Evolutionary conservation across 2,888 invertebrate genomes (phyloP).

Genomic region (Morpho achilles): DNA sequence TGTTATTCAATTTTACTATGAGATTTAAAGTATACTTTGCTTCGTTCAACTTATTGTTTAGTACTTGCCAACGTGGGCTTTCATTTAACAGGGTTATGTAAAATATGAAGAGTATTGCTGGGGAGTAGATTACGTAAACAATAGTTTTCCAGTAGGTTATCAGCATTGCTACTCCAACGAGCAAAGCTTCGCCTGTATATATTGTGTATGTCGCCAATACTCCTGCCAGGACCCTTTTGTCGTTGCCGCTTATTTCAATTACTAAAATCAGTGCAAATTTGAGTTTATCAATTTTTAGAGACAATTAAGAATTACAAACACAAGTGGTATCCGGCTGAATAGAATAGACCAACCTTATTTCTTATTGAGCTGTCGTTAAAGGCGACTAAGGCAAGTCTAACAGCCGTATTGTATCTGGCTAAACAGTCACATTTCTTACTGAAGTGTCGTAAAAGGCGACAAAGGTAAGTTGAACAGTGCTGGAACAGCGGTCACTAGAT

Average conservation of each 20-base stretch:
- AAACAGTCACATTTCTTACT: too few relatives aligned
- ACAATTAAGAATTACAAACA: too few relatives aligned
- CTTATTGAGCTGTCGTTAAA: too few relatives aligned
- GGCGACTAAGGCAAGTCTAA: too few relatives aligned
- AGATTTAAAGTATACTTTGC: conserved; percentile 45
- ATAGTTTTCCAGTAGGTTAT: conserved; percentile 58
- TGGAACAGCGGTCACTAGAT: too few relatives aligned
- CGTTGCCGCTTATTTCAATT: conserved; percentile 54
- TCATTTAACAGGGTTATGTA: conserved; percentile 49
- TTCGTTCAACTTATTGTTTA: conserved; percentile 48
- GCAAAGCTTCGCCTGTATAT: conserved; percentile 53
- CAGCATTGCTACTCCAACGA: conserved; percentile 55
- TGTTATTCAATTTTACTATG: conserved; percentile 48
- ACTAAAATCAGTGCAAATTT: conserved; percentile 39
- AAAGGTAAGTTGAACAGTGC: too few relatives aligned
- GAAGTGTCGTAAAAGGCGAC: too few relatives aligned
- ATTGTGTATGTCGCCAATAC: conserved; percentile 53
- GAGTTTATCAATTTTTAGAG: too few relatives aligned
- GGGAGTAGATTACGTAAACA: conserved; percentile 52
- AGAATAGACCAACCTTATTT: too few relatives aligned
- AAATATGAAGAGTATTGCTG: conserved; percentile 45
- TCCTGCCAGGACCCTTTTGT: conserved; percentile 50
- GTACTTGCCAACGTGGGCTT: conserved; percentile 61
- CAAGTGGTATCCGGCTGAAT: too few relatives aligned
- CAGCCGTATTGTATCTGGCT: too few relatives aligned